Evolutionary conservation across 2,797 vertebrate genomes (phyloP).

Genomic region (Myotis planiceps): DNA sequence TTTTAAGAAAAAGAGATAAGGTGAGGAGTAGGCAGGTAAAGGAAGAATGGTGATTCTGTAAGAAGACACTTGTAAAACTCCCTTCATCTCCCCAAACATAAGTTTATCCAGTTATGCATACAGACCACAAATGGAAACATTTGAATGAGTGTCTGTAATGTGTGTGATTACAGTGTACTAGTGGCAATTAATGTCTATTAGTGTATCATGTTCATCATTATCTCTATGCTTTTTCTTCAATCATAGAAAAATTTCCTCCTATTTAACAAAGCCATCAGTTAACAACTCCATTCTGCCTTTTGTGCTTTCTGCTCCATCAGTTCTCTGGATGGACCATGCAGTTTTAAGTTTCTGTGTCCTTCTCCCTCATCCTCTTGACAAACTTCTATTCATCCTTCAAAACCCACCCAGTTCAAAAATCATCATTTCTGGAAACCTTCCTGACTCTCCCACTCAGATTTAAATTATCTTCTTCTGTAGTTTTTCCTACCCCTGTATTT

Average conservation of each 20-base stretch:
- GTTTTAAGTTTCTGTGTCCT: neutral
- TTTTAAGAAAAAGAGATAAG: neutral
- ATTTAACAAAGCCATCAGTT: neutral
- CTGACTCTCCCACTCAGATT: neutral
- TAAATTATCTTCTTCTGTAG: neutral
- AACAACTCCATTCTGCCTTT: neutral
- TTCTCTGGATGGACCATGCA: neutral
- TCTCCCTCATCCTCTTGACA: neutral
- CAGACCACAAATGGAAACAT: neutral
- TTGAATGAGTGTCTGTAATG: neutral
- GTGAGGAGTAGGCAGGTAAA: neutral
- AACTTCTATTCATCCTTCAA: neutral
- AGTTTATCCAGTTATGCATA: neutral
- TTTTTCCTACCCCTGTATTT: neutral
- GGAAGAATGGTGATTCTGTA: neutral
- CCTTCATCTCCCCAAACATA: neutral
- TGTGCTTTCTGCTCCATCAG: neutral
- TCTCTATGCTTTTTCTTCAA: neutral
- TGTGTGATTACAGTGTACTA: neutral
- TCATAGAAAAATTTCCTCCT: neutral
- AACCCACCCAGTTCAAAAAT: neutral
- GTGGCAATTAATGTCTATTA: neutral
- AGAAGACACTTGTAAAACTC: neutral
- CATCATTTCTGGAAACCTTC: neutral
- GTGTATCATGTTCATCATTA: neutral